Evolutionary conservation across 2,113 vertebrate species (phyloP).

Genomic region (Zapornia atra): DNA sequence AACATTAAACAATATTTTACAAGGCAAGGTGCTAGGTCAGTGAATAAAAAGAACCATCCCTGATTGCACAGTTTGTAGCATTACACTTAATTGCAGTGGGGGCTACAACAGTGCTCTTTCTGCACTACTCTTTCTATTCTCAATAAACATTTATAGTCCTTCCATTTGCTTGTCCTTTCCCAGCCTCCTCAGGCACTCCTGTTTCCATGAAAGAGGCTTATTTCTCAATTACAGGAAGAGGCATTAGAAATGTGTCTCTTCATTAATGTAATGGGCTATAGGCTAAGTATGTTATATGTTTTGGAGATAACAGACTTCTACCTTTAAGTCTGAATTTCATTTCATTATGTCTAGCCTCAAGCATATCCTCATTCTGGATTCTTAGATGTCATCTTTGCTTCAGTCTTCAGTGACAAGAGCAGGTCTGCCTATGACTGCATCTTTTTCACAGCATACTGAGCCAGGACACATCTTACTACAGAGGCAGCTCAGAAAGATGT

Average conservation of each 20-base stretch:
- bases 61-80: background rate
- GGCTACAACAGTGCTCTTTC: background rate
- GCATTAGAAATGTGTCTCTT: background rate
- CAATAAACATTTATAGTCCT: background rate
- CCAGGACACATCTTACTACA: background rate
- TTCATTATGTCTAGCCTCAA: background rate
- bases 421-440: background rate
- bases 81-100: background rate
- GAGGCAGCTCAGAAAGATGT: background rate
- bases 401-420: background rate
- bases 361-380: background rate
- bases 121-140: background rate
- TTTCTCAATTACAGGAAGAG: background rate
- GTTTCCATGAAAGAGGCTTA: background rate
- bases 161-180: background rate
- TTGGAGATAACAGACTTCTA: background rate
- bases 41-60: background rate
- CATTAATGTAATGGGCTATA: background rate
- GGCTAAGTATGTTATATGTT: background rate
- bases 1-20: background rate
- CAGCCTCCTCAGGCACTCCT: background rate
- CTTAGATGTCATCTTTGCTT: background rate
- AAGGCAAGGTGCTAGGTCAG: background rate
- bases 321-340: constrained; percentile 9
- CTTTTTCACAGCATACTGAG: background rate